Base-by-base conservation (phyloP, 1,140 invertebrate genomes). In the Watersipora subatra region DNA sequence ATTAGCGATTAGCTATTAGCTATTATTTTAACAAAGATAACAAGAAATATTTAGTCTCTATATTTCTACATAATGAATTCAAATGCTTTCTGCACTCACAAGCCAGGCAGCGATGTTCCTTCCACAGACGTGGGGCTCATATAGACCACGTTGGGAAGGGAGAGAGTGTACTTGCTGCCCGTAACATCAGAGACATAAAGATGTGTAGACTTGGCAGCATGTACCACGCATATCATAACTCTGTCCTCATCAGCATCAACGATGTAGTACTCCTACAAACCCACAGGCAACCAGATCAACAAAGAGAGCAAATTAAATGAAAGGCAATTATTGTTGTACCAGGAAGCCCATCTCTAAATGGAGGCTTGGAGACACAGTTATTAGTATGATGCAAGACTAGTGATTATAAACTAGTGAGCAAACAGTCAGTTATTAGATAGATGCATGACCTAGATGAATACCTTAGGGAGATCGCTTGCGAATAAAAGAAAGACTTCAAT, bases 171-270 rank as follows among this genome's bases (percentile, higher is more conserved):
- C 30, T 73, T 71, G 3, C 78, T 71, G 27, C 78, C 77, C 28
- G 78, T 74, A 2, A 76, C 73, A 68, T 79, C 78, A 28, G 80
- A 83, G 27, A 84, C 77, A 70, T 93, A 94, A 34, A 95, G 81
- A 80, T 93, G 87, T 2, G 88, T 85, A 2, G 85, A 72, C 2
- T 83, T 85, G 57, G 87, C 84, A 1, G 86, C 85, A 76, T 93
- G 90, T 74, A 86, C 86, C n/a, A 91, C 88, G 69, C 89, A 89
- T 57, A 93, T 84, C 72, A 94, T 87, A 61, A 85, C 80, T 79
- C 89, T 84, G 68, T 86, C 87, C 68, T 88, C 86, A 7, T 87
- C 86, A 0, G 92, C 88, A 75, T 94, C 91, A 1, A 87, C 88
- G 27, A 94, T 85, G 73, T 90, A 89, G 75, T 87, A 93, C 69